Conservation (phyloP, 2,797 vertebrate species). For the Podarcis lilfordi region DNA sequence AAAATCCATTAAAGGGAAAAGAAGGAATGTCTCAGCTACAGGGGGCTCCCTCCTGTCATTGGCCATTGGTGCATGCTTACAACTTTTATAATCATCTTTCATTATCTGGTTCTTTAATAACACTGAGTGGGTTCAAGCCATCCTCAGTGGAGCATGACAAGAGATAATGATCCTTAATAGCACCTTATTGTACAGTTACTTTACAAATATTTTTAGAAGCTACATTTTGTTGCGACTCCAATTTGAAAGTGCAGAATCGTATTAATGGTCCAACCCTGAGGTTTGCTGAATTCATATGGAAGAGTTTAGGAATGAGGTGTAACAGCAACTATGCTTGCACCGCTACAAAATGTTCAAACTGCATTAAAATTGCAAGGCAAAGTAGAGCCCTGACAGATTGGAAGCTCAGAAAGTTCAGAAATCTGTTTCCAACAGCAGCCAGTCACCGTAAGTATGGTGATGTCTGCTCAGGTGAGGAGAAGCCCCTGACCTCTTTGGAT, state of each 20-base stretch:
- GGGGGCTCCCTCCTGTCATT: slow-evolving; percentile 1
- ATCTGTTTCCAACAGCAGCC: background rate
- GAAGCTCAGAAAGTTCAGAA: background rate
- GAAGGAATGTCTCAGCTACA: background rate
- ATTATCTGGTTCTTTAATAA: slow-evolving; percentile 6
- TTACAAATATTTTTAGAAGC: slow-evolving; percentile 33
- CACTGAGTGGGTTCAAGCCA: slow-evolving; percentile 17
- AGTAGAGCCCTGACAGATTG: background rate
- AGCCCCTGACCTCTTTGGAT: background rate
- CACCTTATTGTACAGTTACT: slow-evolving; percentile 12
- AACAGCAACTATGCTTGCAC: too few species aligned
- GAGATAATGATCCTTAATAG: slow-evolving; percentile 38
- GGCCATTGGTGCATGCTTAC: background rate
- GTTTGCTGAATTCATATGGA: background rate
- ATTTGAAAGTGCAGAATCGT: slow-evolving; percentile 7
- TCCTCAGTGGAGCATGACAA: slow-evolving; percentile 21
- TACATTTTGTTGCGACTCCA: slow-evolving; percentile 5
- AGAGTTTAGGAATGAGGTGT: background rate
- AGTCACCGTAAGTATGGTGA: background rate
- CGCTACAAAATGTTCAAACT: background rate
- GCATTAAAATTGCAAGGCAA: background rate
- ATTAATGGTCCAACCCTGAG: background rate
- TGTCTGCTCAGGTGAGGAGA: background rate
- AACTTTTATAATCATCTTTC: slow-evolving; percentile 20
- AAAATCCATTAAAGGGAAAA: background rate